Evolutionary conservation across 2,888 invertebrate genomes (phyloP).

Genomic region (Drosophila gaucha): DNA sequence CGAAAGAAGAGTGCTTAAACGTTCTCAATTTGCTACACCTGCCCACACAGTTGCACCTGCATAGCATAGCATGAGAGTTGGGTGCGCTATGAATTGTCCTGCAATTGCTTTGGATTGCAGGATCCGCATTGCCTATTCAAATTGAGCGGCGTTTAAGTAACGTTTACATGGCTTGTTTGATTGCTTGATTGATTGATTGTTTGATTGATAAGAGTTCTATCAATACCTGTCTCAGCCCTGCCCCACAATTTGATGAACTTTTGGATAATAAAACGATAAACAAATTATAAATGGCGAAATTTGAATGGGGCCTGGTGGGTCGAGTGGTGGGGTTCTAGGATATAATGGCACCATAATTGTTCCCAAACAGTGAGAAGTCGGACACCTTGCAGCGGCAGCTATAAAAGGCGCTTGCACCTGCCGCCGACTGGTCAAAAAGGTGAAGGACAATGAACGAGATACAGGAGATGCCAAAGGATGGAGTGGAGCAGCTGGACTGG

Average conservation of each 20-base stretch:
- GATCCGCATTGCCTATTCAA: slow-evolving; percentile 20
- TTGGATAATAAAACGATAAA: slow-evolving; percentile 16
- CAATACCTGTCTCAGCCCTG: not conserved
- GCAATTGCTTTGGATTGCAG: slow-evolving; percentile 1
- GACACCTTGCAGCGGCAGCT: slow-evolving; percentile 1
- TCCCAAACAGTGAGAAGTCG: slow-evolving; percentile 1
- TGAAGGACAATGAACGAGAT: not conserved
- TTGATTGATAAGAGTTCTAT: not conserved
- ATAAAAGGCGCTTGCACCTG: slow-evolving; percentile 5
- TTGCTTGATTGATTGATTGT: not conserved
- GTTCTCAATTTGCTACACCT: no score
- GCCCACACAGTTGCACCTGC: not conserved
- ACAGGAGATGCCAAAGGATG: not conserved
- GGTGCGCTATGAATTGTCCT: no score
- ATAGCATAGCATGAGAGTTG: slow-evolving; percentile 20
- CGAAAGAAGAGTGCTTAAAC: no score
- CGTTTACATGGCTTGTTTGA: no score
- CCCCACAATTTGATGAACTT: slow-evolving; percentile 3
- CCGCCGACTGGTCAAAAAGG: not conserved
- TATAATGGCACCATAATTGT: slow-evolving; percentile 6
- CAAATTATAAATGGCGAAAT: not conserved
- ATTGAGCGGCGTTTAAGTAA: slow-evolving; percentile 3
- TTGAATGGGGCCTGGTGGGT: not conserved
- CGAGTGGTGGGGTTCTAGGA: no score
- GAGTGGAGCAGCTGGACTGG: not conserved